Conservation (phyloP, 2,888 invertebrate species). For the Antheraea assamensis region DNA sequence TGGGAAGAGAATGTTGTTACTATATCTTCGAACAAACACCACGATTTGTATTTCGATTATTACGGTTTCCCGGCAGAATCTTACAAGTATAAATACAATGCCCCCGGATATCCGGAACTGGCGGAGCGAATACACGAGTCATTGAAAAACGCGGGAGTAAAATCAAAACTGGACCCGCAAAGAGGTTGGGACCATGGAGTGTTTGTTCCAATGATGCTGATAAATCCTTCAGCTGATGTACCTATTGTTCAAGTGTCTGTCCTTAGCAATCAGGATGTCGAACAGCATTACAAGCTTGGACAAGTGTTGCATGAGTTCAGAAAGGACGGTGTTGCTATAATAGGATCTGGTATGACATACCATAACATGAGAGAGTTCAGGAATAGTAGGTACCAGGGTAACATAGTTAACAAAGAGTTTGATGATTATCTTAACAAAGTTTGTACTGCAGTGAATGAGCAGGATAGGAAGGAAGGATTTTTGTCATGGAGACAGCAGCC, state of each 20-base stretch:
- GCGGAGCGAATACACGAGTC: constrained; percentile 59
- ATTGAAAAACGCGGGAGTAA: constrained; percentile 60
- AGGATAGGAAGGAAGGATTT: constrained; percentile 51
- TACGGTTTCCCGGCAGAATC: constrained; percentile 75
- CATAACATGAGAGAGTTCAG: constrained; percentile 75
- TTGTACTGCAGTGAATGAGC: constrained; percentile 59
- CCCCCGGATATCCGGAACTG: constrained; percentile 66
- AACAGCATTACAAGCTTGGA: constrained; percentile 67
- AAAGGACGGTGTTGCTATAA: constrained; percentile 67
- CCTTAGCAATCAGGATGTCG: constrained; percentile 60
- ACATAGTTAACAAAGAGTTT: constrained; percentile 67
- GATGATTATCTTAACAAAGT: constrained; percentile 65
- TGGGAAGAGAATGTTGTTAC: constrained; percentile 71
- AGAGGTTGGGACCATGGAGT: constrained; percentile 79
- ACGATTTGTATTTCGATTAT: constrained; percentile 73
- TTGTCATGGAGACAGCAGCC: constrained; percentile 59
- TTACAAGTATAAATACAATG: constrained; percentile 70
- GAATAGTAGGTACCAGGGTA: constrained; percentile 38
- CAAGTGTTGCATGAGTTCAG: constrained; percentile 60
- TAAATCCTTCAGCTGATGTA: constrained; percentile 68
- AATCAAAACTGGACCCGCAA: constrained; percentile 62
- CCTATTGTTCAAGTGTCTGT: constrained; percentile 74
- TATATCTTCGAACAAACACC: constrained; percentile 70
- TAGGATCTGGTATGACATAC: constrained; percentile 76
- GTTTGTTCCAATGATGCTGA: constrained; percentile 76